Evolutionary conservation across 1,140 invertebrate species (phyloP), one percentile per base, ranked within the genome.

Genomic region (Harlomillsia oculata): DNA sequence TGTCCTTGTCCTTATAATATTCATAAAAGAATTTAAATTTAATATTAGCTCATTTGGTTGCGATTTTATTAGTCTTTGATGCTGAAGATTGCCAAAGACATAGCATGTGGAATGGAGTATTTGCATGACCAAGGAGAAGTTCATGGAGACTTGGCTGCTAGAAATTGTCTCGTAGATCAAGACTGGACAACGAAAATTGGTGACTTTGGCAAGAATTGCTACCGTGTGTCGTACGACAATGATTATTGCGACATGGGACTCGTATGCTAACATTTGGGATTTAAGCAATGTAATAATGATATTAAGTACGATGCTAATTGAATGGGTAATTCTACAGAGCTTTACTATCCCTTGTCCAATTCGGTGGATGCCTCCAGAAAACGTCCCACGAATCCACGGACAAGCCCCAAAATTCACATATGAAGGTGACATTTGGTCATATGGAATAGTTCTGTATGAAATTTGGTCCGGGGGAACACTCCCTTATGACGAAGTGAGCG

Each of bases 301-400:
- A n/a, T n/a, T n/a, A n/a, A n/a, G n/a, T n/a, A n/a, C n/a, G n/a
- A n/a, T n/a, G n/a, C n/a, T n/a, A n/a, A n/a, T n/a, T n/a, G n/a
- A n/a, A n/a, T n/a, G n/a, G n/a, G n/a, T n/a, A n/a, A n/a, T n/a
- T n/a, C n/a, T n/a, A n/a, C n/a, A n/a, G n/a, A n/a, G n/a, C n/a
- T n/a, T n/a, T n/a, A n/a, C 45, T 32, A 48, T 48, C 1, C 20
- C 23, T 8, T 59, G 49, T 21, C 57, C 57, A 18, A 23, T 59
- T 14, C 43, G 57, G 23, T 59, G 57, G 57, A 59, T 59, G 57
- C 32, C 51, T 14, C 57, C 57, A 9, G 57, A 59, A 49, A 54
- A 59, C 48, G 20, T 46, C 23, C 50, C 57, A 23, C n/a, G n/a
- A n/a, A 23, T 54, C 5, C 21, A 29, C 13, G n/a, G 29, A 20